phyloP scores from a whole-genome alignment of 2,113 vertebrate genomes.

The Stercorarius parasiticus region DNA sequence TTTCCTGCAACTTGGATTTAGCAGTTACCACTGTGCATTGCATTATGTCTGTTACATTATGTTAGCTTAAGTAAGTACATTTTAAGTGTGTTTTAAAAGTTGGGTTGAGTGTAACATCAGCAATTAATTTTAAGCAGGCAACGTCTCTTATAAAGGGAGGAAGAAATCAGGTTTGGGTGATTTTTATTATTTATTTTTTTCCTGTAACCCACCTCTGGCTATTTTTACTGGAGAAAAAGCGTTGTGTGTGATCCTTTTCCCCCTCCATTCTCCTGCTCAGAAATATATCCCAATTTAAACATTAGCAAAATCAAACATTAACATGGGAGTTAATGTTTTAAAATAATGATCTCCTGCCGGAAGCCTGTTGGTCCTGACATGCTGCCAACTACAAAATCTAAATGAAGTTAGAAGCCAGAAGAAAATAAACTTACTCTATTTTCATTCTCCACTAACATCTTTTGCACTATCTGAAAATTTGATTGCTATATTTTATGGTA shows the following conservation, averaged over 20 bases:
- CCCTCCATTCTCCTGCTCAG: background rate
- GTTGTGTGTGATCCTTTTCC: background rate
- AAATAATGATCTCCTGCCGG: constrained; percentile 49
- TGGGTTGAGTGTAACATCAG: background rate
- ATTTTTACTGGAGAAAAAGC: background rate
- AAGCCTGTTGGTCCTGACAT: constrained; percentile 38
- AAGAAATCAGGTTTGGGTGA: background rate
- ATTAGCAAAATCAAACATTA: constrained; percentile 55
- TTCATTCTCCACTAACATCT: constrained; percentile 15
- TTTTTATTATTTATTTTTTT: background rate
- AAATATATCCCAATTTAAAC: constrained; percentile 45
- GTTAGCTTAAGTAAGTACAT: background rate
- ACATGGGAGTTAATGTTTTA: constrained; percentile 50
- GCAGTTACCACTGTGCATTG: background rate
- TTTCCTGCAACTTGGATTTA: background rate
- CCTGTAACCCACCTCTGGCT: background rate
- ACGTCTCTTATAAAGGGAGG: background rate
- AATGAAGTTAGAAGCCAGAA: constrained; percentile 51
- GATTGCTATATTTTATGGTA: background rate
- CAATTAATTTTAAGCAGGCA: background rate
- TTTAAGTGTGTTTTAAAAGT: background rate
- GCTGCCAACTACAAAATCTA: constrained; percentile 45
- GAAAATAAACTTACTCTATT: constrained; percentile 35
- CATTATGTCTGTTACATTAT: background rate
- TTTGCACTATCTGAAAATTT: constrained; percentile 2